phyloP scores from a whole-genome alignment of 1,140 invertebrate genomes.

The Danaus plexippus region DNA sequence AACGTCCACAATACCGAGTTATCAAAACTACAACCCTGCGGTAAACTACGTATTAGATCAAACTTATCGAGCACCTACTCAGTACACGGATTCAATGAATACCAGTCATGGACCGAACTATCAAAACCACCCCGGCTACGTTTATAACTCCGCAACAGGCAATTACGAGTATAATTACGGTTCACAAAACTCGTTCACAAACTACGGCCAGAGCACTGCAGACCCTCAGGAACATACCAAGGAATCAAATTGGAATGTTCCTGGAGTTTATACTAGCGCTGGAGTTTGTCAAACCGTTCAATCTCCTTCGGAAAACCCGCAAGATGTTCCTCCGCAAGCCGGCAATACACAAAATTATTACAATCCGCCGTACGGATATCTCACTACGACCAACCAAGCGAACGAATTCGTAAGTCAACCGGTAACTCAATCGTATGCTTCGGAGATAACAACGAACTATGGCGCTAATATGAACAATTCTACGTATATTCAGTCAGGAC shows the following conservation, averaged over 20 bases:
- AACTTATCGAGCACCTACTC: slow-evolving; percentile 24
- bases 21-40: slow-evolving; percentile 31
- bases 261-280: slow-evolving; percentile 50
- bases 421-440: slow-evolving; percentile 5
- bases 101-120: slow-evolving; percentile 47
- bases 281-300: slow-evolving; percentile 59
- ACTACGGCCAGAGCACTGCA: slow-evolving; percentile 28
- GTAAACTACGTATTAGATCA: slow-evolving; percentile 19
- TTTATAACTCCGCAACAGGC: slow-evolving; percentile 62
- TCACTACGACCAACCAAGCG: slow-evolving; percentile 49
- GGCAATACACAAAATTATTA: slow-evolving; percentile 62
- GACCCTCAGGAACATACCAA: slow-evolving; percentile 28
- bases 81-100: slow-evolving; percentile 31
- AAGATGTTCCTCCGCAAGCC: slow-evolving; percentile 24
- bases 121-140: slow-evolving; percentile 72
- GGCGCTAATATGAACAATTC: slow-evolving; percentile 45
- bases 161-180: slow-evolving; percentile 72
- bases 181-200: slow-evolving; percentile 59
- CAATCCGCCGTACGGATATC: slow-evolving; percentile 69
- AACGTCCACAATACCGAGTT: slow-evolving; percentile 32
- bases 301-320: slow-evolving; percentile 66
- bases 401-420: slow-evolving; percentile 26
- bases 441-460: slow-evolving; percentile 34
- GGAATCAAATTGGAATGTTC: slow-evolving; percentile 37
- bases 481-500: slow-evolving; percentile 53